phyloP scores from a whole-genome alignment of 2,888 invertebrate species.

The Scaptomyza polygonia region DNA sequence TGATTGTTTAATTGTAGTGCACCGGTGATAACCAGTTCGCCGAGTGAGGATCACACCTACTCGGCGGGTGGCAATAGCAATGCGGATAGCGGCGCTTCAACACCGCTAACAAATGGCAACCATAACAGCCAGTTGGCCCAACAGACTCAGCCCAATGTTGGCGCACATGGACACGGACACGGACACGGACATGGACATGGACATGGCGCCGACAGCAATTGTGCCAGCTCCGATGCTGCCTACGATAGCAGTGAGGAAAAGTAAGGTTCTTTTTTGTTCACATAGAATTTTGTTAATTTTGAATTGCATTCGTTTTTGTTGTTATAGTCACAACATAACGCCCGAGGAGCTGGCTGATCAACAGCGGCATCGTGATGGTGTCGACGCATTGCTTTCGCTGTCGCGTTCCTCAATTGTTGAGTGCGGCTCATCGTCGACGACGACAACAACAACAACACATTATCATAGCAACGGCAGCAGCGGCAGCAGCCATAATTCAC shows the following conservation, averaged over 20 bases:
- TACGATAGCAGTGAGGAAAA: constrained; percentile 86
- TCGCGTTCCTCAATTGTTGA: constrained; percentile 88
- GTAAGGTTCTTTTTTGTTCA: too few species aligned
- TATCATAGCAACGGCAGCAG: constrained; percentile 70
- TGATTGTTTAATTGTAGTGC: too few species aligned
- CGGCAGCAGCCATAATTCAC: constrained; percentile 76
- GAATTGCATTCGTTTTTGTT: too few species aligned
- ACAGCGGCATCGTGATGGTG: constrained; percentile 90
- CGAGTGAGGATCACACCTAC: constrained; percentile 97
- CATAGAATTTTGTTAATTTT: too few species aligned
- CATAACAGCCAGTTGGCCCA: constrained; percentile 26
- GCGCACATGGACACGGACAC: constrained; percentile 72
- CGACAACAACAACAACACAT: constrained; percentile 54
- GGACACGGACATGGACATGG: too few species aligned
- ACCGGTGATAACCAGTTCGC: constrained; percentile 92
- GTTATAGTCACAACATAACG: constrained; percentile 81
- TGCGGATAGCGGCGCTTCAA: constrained; percentile 76
- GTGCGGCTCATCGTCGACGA: constrained; percentile 57
- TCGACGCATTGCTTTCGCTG: constrained; percentile 90
- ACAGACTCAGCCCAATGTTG: constrained; percentile 51
- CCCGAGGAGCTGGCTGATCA: constrained; percentile 87
- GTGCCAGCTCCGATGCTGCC: constrained; percentile 86
- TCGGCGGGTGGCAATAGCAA: constrained; percentile 86
- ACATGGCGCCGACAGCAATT: constrained; percentile 83
- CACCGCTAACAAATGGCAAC: constrained; percentile 74